Evolutionary conservation across 2,888 invertebrate genomes (phyloP).

Genomic region (Diaprepes abbreviatus): DNA sequence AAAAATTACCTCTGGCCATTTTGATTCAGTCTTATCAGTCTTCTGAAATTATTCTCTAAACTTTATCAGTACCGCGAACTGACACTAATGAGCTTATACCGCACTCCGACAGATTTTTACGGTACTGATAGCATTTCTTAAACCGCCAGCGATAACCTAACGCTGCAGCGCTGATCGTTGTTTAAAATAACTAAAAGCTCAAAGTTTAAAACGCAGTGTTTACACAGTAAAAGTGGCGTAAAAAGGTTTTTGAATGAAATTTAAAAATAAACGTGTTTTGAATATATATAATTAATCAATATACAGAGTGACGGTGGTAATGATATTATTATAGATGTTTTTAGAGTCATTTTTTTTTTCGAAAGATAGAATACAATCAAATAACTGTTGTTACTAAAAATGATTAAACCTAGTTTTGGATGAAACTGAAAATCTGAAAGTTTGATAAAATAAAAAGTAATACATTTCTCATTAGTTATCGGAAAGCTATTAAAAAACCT

Average conservation of each 20-base stretch:
- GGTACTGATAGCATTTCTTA: slow-evolving; percentile 25
- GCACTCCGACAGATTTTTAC: slow-evolving; percentile 15
- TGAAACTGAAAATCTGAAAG: too few relatives aligned
- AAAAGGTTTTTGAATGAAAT: slow-evolving; percentile 20
- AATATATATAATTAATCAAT: slow-evolving; percentile 4
- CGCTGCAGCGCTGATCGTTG: slow-evolving; percentile 15
- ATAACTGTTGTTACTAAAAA: too few relatives aligned
- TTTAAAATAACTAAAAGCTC: slow-evolving; percentile 33
- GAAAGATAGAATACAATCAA: too few relatives aligned
- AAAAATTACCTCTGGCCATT: slow-evolving; percentile 5
- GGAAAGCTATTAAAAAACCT: too few relatives aligned
- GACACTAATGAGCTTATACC: slow-evolving; percentile 12
- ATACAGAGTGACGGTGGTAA: neutral
- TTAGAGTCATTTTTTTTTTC: too few relatives aligned
- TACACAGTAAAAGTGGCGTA: slow-evolving; percentile 3
- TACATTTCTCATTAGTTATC: too few relatives aligned
- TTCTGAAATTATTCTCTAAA: too few relatives aligned
- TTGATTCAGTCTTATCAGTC: slow-evolving; percentile 6
- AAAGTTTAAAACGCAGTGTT: slow-evolving; percentile 23
- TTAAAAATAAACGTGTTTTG: slow-evolving; percentile 14
- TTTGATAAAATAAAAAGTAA: too few relatives aligned
- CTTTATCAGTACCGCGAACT: neutral
- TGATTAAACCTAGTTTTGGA: too few relatives aligned
- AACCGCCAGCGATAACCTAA: slow-evolving; percentile 4
- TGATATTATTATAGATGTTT: too few relatives aligned